Base-by-base conservation (phyloP, 2,113 vertebrate species). In the Nettapus auritus region DNA sequence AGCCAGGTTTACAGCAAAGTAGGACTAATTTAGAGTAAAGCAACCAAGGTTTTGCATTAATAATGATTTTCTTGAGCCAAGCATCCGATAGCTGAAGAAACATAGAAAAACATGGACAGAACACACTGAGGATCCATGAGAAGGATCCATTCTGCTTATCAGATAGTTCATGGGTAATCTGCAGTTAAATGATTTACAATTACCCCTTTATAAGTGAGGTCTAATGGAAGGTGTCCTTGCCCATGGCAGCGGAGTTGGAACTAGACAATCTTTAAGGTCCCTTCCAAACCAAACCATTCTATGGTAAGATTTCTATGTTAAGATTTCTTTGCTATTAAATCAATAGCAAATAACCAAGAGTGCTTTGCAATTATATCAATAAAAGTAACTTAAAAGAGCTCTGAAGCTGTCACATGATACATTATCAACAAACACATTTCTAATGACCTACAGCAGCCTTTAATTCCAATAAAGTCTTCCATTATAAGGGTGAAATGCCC, bases 401-500 rank as follows among this genome's bases (percentile, higher is more conserved):
- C 84, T 75, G 79, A 89, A 67, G 40, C 62, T 96, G 90, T 96
- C 93, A 91, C 83, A 55, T 66, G 93, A 96, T 63, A 25, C 38
- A 40, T 64, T 94, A 94, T 96, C 93, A 97, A 95, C 85, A 93
- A 97, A 95, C 85, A 93, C 90, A 89, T 77, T 92, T 93, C 95
- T 94, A 95, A 96, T 95, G 91, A 96, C 95, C 93, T 68, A 86
- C 17, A 71, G 86, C 80, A 95, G 80, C 82, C 70, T 88, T 95
- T 97, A 95, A 97, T 97, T 95, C 96, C 97, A 96, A 90, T 93
- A 78, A 94, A 93, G 74, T 64, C 74, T 95, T 82, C 60, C 23
- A 34, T 74, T 91, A 68, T 74, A 82, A 93, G 78, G 10, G 26
- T 71, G 90, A 95, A 95, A 94, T 91, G 40, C 42, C 77, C 86